Evolutionary conservation across 2,113 vertebrate species (phyloP).

Genomic region (Mirza zaza): DNA sequence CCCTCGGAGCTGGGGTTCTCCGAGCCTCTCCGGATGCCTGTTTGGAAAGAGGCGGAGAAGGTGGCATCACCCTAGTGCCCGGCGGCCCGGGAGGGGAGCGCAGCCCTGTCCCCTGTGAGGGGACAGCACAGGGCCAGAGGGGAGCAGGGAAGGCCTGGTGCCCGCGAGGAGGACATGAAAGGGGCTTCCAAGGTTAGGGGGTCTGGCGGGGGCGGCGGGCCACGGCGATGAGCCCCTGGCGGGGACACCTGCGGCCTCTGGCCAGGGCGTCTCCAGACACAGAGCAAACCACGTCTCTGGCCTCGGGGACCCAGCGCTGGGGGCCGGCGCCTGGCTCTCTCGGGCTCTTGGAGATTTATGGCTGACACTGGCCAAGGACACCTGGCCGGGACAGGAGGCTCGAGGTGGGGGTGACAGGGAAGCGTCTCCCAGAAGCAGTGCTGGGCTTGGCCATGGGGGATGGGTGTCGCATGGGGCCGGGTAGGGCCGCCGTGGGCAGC

Average conservation of each 20-base stretch:
- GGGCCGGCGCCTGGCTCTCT: background rate
- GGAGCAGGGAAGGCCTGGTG: no score
- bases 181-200: no score
- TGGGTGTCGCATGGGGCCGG: no score
- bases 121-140: no score
- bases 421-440: rapidly evolving
- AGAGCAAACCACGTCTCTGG: background rate
- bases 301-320: rapidly evolving
- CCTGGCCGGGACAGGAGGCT: background rate
- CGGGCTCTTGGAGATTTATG: rapidly evolving
- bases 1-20: slow-evolving; percentile 82
- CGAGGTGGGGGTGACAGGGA: no score
- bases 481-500: no score
- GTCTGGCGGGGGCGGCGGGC: background rate
- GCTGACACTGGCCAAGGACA: rapidly evolving
- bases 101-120: no score
- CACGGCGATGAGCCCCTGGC: background rate
- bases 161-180: no score
- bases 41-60: background rate
- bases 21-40: slow-evolving; percentile 85
- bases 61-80: rapidly evolving
- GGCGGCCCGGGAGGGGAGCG: no score
- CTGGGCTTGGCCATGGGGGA: rapidly evolving
- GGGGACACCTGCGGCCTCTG: rapidly evolving
- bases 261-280: background rate